Conservation (phyloP, 2,888 invertebrate genomes). For the Lasioglossum malachurum region DNA sequence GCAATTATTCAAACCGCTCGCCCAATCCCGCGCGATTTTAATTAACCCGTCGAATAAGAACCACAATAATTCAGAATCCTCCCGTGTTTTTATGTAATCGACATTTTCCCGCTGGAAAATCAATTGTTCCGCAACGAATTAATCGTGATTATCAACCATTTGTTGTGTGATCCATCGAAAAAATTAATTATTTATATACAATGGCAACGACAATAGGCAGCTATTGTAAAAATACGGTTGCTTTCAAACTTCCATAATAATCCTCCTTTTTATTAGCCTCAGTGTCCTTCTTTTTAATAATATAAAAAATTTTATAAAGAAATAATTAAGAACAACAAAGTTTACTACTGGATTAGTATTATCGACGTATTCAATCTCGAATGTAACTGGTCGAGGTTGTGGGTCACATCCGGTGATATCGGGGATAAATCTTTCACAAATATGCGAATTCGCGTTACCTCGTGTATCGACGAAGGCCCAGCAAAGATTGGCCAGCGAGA, state of each 20-base stretch:
- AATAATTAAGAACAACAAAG: not conserved
- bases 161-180: not conserved
- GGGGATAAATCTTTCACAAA: not conserved
- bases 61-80: slow-evolving; percentile 33
- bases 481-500: slow-evolving; percentile 73
- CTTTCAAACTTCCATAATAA: not conserved
- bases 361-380: not conserved
- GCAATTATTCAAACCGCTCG: slow-evolving; percentile 40
- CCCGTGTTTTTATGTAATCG: not conserved
- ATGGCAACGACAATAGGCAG: not conserved
- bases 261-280: not conserved
- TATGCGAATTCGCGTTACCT: slow-evolving; percentile 69
- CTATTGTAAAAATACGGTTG: not conserved
- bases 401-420: not conserved
- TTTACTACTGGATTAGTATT: not conserved
- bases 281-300: not conserved
- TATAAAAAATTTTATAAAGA: not conserved
- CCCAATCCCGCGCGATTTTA: slow-evolving; percentile 9
- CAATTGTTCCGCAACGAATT: not conserved
- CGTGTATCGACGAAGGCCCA: slow-evolving; percentile 76
- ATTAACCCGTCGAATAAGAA: slow-evolving; percentile 43
- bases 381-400: not conserved
- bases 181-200: not conserved
- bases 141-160: not conserved
- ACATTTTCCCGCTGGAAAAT: not conserved